Percentiles rank a stretch among this genome's conserved stretches.
phyloP scores from a whole-genome alignment of 2,888 invertebrate species.

The Lasioglossum oenotherae region DNA sequence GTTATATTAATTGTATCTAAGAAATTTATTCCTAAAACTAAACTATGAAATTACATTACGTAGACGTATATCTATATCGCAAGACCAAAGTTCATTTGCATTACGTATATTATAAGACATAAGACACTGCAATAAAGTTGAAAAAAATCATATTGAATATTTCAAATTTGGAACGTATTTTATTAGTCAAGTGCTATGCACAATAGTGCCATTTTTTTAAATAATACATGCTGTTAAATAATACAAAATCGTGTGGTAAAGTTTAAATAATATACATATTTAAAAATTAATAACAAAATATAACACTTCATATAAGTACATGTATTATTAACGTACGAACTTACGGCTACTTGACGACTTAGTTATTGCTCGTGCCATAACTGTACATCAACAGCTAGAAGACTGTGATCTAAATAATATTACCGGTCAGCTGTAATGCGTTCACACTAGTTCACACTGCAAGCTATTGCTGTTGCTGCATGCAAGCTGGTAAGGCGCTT shows the following conservation, averaged over 20 bases:
- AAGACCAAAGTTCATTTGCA: conserved; percentile 43
- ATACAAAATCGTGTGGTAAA: neutral
- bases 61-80: neutral
- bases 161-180: neutral
- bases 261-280: neutral
- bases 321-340: conserved; percentile 49
- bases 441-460: neutral
- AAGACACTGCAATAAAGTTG: neutral
- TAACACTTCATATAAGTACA: neutral
- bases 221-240: neutral
- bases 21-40: conserved; percentile 1
- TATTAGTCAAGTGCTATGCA: neutral
- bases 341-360: conserved; percentile 69
- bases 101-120: conserved; percentile 8
- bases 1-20: neutral
- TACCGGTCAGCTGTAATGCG: neutral
- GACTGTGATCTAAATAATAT: conserved; percentile 1
- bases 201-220: neutral
- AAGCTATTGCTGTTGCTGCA: neutral
- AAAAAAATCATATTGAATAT: neutral
- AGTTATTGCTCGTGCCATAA: conserved; percentile 73
- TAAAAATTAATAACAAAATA: neutral
- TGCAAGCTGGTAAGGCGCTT: too few relatives aligned
- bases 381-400: conserved; percentile 70
- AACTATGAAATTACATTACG: neutral